Percentiles rank a stretch among this genome's conserved stretches.
Evolutionary conservation across 1,140 invertebrate species (phyloP).

Genomic region (Trichonephila clavipes): DNA sequence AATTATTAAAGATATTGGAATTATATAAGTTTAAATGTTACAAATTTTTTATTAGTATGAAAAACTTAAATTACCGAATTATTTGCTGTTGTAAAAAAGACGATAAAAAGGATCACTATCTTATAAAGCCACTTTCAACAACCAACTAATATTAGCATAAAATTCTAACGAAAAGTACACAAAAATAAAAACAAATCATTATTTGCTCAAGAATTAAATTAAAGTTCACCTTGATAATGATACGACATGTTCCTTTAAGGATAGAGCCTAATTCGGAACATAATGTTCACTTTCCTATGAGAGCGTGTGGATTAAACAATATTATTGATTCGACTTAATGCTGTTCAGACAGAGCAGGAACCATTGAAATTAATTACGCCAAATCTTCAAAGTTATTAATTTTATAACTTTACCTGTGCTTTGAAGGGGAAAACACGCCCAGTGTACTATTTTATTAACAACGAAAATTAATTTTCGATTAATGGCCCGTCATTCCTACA

Average conservation of each 20-base stretch:
- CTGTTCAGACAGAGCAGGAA: slow-evolving; percentile 19
- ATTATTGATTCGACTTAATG: slow-evolving; percentile 51
- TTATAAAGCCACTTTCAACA: too few relatives aligned
- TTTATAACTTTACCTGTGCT: slow-evolving; percentile 38
- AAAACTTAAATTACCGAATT: too few relatives aligned
- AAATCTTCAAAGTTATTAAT: slow-evolving; percentile 64
- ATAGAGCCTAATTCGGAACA: not conserved
- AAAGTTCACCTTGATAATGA: too few relatives aligned
- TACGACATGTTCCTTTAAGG: not conserved
- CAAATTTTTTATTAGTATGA: too few relatives aligned
- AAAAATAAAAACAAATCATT: too few relatives aligned
- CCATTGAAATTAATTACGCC: slow-evolving; percentile 64
- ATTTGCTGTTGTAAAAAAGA: too few relatives aligned
- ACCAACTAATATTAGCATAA: too few relatives aligned
- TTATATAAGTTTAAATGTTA: too few relatives aligned
- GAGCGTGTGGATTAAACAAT: slow-evolving; percentile 21
- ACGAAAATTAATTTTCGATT: slow-evolving; percentile 67
- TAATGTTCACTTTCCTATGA: slow-evolving; percentile 8
- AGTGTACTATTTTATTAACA: slow-evolving; percentile 43
- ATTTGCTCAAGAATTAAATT: too few relatives aligned
- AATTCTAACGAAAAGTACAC: too few relatives aligned
- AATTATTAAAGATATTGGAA: too few relatives aligned
- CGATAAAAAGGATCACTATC: too few relatives aligned
- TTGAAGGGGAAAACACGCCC: slow-evolving; percentile 28
- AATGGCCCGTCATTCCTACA: not conserved